Conservation (phyloP, 30 jellyfish, hydroid and myxozoan genomes). For the Sanderia malayensis region DNA sequence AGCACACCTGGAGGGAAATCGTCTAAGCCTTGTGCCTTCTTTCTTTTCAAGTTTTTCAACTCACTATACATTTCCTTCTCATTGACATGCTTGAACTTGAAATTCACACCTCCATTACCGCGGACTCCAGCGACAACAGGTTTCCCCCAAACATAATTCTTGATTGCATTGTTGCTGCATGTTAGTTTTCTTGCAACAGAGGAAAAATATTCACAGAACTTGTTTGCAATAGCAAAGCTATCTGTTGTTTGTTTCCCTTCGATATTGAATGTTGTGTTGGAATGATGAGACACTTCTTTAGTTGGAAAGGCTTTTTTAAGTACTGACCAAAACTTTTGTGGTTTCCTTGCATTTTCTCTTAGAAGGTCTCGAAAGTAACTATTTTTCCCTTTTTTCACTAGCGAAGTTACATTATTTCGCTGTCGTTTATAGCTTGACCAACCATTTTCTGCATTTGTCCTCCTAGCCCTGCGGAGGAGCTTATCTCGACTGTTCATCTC, state of each 20-base stretch:
- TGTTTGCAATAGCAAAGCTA: slow-evolving; percentile 35
- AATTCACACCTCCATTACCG: slow-evolving; percentile 21
- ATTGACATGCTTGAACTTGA: slow-evolving; percentile 31
- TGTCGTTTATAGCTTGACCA: slow-evolving; percentile 24
- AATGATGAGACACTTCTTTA: background rate
- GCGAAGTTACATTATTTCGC: slow-evolving; percentile 11
- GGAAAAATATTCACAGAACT: slow-evolving; percentile 38
- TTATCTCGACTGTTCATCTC: slow-evolving; percentile 42
- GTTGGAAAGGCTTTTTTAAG: background rate
- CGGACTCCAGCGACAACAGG: slow-evolving; percentile 13
- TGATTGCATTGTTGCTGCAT: slow-evolving; percentile 44
- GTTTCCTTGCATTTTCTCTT: slow-evolving; percentile 2
- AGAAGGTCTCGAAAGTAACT: background rate
- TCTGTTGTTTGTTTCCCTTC: slow-evolving; percentile 31
- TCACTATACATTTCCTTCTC: slow-evolving; percentile 29
- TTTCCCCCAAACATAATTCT: slow-evolving; percentile 28
- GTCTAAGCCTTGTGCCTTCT: slow-evolving; percentile 45
- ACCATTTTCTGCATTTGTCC: slow-evolving; percentile 36
- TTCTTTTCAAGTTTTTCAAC: slow-evolving; percentile 25
- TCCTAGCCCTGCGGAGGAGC: slow-evolving; percentile 36
- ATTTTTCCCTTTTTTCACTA: background rate
- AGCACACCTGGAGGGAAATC: slow-evolving; percentile 33
- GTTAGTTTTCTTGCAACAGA: slow-evolving; percentile 41
- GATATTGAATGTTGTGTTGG: slow-evolving; percentile 18
- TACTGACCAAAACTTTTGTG: slow-evolving; percentile 11